A percentile compares a stretch with the other conserved stretches of the same genome.
Evolutionary conservation across 2,797 vertebrate genomes (phyloP).

Genomic region (Notolepis coatsorum): DNA sequence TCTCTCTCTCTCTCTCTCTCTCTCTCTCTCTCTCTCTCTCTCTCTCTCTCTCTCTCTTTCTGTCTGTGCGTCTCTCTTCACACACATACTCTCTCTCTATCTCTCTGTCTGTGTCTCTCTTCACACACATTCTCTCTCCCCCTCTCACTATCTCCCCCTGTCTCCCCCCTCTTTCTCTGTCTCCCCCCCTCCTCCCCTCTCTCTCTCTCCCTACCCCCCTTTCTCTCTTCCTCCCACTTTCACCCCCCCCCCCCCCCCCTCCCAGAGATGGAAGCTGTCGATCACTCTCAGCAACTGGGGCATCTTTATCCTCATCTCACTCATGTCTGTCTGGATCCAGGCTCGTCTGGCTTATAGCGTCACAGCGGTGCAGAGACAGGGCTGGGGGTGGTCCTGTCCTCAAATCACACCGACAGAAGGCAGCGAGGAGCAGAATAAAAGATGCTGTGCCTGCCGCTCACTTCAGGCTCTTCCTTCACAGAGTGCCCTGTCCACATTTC

Average conservation of each 20-base stretch:
- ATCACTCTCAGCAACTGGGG: constrained; percentile 72
- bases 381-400: constrained; percentile 57
- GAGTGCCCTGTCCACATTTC: too few species aligned
- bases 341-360: constrained; percentile 60
- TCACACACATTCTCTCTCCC: constrained; percentile 13
- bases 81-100: constrained; percentile 25
- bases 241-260: too few species aligned
- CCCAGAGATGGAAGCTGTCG: constrained; percentile 54
- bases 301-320: constrained; percentile 70
- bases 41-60: too few species aligned
- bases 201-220: constrained; percentile 9
- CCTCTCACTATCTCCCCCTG: too few species aligned
- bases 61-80: too few species aligned
- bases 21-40: too few species aligned
- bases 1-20: too few species aligned
- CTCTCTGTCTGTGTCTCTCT: too few species aligned
- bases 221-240: too few species aligned
- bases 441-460: constrained; percentile 8
- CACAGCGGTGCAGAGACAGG: constrained; percentile 42
- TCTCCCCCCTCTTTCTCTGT: too few species aligned
- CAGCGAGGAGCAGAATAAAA: constrained; percentile 28
- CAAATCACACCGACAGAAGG: constrained; percentile 34
- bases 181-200: too few species aligned
- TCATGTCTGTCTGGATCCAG: constrained; percentile 44
- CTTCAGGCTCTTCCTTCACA: not conserved